These are phyloP conservation scores for Callipepla californica DNA, from an alignment of 2,113 vertebrate species.

Conservation along the genomic window DNA sequence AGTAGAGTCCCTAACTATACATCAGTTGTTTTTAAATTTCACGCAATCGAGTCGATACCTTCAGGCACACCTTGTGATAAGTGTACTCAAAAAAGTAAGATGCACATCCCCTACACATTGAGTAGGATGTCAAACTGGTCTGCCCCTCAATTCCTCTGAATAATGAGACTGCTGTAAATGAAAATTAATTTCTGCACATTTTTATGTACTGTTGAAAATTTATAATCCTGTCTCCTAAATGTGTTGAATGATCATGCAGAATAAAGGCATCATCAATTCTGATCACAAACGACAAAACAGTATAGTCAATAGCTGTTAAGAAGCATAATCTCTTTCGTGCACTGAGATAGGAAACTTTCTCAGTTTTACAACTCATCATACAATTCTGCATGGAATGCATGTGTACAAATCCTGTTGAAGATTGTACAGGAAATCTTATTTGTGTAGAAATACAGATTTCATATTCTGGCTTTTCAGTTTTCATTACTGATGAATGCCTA, in stretches of 20 bases:
- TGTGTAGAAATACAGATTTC: neutral
- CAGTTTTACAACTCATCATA: neutral
- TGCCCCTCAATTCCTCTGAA: neutral
- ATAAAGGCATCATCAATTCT: neutral
- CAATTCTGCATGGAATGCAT: neutral
- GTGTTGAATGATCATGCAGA: neutral
- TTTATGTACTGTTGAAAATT: neutral
- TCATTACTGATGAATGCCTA: neutral
- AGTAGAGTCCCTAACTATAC: rapidly evolving
- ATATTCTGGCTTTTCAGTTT: neutral
- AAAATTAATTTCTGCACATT: neutral
- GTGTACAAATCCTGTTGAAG: neutral
- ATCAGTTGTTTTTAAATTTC: neutral
- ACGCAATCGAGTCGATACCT: neutral
- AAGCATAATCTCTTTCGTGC: neutral
- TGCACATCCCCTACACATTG: neutral
- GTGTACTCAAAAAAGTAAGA: neutral
- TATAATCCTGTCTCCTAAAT: neutral
- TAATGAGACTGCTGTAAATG: neutral
- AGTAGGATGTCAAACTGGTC: neutral
- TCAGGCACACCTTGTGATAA: neutral
- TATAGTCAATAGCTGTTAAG: neutral
- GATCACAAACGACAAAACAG: neutral
- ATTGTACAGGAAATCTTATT: neutral
- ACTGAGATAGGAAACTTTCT: neutral